Base-by-base conservation (phyloP, 1,140 invertebrate species). In the Nebria ingens region DNA sequence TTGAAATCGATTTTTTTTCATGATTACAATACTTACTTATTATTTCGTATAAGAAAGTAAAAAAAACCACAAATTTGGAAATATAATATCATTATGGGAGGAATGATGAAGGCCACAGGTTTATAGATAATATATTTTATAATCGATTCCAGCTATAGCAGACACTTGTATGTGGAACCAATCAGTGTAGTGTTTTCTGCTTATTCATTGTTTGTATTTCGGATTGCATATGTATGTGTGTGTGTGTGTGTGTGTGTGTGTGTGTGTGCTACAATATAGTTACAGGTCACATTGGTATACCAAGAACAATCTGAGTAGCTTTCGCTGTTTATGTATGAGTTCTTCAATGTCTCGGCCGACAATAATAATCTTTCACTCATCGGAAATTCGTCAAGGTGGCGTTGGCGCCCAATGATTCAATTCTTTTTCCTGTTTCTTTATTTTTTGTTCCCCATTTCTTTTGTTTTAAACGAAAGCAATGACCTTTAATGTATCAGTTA, bases 291-390 rank as follows among this genome's bases (percentile, higher is more conserved):
- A 45, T 17, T 17, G 15, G 17, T 17, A 11, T 45, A 11, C 15
- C 3, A 17, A 45, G 9, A 45, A 45, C 15, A 6, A 45, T 45
- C 40, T 45, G 17, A 11, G 9, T 17, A 12, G 40, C 4, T 45
- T 4, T 12, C 17, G 9, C 40, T 45, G 25, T 45, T 6, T 45
- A 9, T 45, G 40, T 45, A 17, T 45, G 40, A 12, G 9, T 17
- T 45, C 40, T 12, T 17, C 6, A 34, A 45, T 45, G 40, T 17
- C 40, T 9, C 40, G 17, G 6, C 40, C 25, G 25, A 17, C 3
- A 45, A 17, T 45, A 45, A 12, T 45, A 45, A 45, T 45, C 40
- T 45, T 45, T 45, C 40, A 45, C 40, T 45, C 40, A 45, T 45
- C 40, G 40, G 17, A 17, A 45, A 45, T 45, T 45, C 40, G 40